A percentile compares a stretch with the other conserved stretches of the same genome.
phyloP scores from a whole-genome alignment of 2,797 vertebrate genomes.

The Falco novaeseelandiae region DNA sequence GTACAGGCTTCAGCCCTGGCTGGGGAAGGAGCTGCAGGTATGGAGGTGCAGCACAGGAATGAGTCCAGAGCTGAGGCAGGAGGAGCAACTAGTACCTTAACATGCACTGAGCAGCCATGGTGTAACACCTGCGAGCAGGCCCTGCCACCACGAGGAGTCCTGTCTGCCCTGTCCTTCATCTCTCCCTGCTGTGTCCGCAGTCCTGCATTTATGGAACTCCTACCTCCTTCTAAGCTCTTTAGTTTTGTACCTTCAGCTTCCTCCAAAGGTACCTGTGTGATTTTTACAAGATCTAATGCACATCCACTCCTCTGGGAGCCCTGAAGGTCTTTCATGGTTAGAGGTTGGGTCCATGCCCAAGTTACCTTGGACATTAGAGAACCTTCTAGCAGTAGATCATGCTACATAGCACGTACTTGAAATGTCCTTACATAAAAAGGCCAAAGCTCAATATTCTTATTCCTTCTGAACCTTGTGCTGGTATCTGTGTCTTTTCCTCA shows the following conservation, averaged over 20 bases:
- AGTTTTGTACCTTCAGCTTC: neutral
- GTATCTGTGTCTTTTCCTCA: neutral
- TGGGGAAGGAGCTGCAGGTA: neutral
- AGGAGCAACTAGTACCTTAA: neutral
- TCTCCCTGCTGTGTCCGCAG: neutral
- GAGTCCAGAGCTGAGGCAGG: neutral
- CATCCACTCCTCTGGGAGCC: neutral
- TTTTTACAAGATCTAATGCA: neutral
- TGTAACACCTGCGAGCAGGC: neutral
- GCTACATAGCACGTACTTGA: neutral
- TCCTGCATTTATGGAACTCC: neutral
- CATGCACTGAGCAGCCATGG: accelerated
- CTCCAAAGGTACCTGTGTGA: neutral
- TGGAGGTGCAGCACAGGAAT: neutral
- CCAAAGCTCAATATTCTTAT: too few species aligned
- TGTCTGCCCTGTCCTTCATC: neutral
- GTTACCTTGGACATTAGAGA: neutral
- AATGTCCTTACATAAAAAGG: neutral
- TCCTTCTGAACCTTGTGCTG: neutral
- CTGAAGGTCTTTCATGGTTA: neutral
- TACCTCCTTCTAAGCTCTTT: neutral
- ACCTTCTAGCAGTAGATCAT: neutral
- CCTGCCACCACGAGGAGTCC: accelerated
- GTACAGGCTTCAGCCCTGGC: neutral
- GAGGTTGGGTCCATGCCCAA: neutral